phyloP scores from a whole-genome alignment of 2,113 vertebrate species.

The Sula dactylatra region DNA sequence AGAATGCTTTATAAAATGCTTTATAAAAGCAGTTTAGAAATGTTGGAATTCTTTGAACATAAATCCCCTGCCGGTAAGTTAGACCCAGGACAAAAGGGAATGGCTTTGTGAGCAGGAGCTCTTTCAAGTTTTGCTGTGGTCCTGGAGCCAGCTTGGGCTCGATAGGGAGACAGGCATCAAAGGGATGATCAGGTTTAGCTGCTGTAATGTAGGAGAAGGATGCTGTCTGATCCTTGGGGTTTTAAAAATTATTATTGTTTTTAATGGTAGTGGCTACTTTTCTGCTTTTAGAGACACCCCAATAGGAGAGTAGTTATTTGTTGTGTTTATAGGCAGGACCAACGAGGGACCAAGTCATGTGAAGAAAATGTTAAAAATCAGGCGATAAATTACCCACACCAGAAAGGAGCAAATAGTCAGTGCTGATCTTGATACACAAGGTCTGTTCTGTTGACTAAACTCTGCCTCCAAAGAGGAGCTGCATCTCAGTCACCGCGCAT shows the following conservation, averaged over 20 bases:
- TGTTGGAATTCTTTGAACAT: neutral
- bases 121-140: neutral
- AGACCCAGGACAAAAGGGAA: neutral
- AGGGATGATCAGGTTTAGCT: neutral
- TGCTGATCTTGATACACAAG: neutral
- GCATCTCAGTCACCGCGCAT: neutral
- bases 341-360: neutral
- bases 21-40: neutral
- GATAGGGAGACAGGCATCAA: neutral
- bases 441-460: neutral
- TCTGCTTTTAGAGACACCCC: neutral
- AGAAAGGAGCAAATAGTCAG: neutral
- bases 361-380: neutral
- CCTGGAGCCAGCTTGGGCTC: neutral
- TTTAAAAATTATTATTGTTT: neutral
- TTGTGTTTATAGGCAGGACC: neutral
- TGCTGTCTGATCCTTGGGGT: neutral
- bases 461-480: neutral
- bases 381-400: neutral
- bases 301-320: neutral
- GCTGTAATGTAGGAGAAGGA: neutral
- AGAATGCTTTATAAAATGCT: neutral
- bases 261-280: neutral
- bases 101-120: neutral
- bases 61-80: neutral